Evolutionary conservation across 2,113 vertebrate genomes (phyloP).

Genomic region (Baryphthengus martii): DNA sequence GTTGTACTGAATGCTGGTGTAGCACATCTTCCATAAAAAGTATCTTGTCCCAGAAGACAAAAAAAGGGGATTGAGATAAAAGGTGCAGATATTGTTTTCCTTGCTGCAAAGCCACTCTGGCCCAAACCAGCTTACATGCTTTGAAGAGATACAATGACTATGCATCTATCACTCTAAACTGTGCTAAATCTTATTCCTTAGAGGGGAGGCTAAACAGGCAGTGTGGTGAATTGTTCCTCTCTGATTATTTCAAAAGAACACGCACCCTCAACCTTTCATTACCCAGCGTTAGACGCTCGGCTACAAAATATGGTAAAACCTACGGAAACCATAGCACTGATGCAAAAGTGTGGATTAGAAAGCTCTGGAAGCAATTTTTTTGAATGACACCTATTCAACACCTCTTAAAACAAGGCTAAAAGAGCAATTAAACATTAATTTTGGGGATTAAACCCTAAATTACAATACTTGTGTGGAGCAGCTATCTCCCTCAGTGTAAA

Average conservation of each 20-base stretch:
- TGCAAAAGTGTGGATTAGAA: constrained; percentile 40
- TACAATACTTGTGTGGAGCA: not conserved
- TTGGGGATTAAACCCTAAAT: constrained; percentile 49
- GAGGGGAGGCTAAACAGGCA: not conserved
- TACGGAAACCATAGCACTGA: not conserved
- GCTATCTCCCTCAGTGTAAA: not conserved
- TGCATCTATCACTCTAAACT: constrained; percentile 16
- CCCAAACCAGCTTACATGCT: not conserved
- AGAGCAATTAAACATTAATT: constrained; percentile 50
- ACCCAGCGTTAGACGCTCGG: not conserved
- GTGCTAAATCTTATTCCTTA: constrained; percentile 46
- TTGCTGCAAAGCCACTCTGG: not conserved
- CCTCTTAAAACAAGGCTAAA: constrained; percentile 25
- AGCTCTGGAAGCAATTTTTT: constrained; percentile 17
- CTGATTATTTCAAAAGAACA: constrained; percentile 47
- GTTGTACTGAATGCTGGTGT: not conserved
- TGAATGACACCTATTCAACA: constrained; percentile 13
- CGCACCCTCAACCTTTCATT: constrained; percentile 18
- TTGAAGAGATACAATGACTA: not conserved
- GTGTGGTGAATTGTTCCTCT: constrained; percentile 40
- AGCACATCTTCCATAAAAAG: constrained; percentile 2
- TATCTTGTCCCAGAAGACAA: not conserved
- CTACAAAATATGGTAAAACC: constrained; percentile 33
- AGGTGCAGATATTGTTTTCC: not conserved
- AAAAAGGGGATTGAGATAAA: not conserved